Evolutionary conservation across 2,888 invertebrate genomes (phyloP), one percentile per base, ranked within the genome.

Genomic region (Branchipolynoe longqiensis): DNA sequence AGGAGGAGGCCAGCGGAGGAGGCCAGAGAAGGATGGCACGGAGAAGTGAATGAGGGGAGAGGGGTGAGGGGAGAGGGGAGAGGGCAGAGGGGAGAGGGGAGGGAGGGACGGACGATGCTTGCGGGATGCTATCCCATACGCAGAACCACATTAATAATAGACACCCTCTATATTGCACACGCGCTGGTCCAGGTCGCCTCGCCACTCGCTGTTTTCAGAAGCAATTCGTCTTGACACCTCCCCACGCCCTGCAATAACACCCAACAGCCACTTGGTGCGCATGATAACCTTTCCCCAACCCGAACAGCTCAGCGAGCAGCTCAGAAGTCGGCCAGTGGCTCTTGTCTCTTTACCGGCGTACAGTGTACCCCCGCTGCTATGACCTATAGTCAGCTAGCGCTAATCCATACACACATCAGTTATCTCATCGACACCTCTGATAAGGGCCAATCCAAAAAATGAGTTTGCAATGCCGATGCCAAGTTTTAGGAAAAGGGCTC

Each of bases 151-250:
- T n/a, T n/a, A n/a, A 22, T 18, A 54, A 54, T 18, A 54, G 18
- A 54, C 22, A 22, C 54, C 22, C 54, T 54, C 22, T 18, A 22
- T 54, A 54, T 22, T 54, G 54, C 54, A 14, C 54, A 12, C 22
- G 54, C 14, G n/a, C 48, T 28, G 31, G 28, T 41, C 28, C 54
- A n/a, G n/a, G n/a, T n/a, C n/a, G 12, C 22, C 1, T 28, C 48
- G 12, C 48, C 14, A 1, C 78, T 48, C 48, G 48, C 78, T 78
- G 18, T 78, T 78, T 78, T 78, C 78, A 40, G 48, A 78, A 73
- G 78, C 12, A 28, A 40, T 41, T 41, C 78, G 78, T 78, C 48
- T 78, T 78, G 78, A 78, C 78, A 78, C 78, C 48, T 78, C 78
- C 0, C 22, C 18, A n/a, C 6, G 28, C 48, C 48, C 28, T 54